phyloP scores from a whole-genome alignment of 2,113 vertebrate species.

The Odocoileus virginianus region DNA sequence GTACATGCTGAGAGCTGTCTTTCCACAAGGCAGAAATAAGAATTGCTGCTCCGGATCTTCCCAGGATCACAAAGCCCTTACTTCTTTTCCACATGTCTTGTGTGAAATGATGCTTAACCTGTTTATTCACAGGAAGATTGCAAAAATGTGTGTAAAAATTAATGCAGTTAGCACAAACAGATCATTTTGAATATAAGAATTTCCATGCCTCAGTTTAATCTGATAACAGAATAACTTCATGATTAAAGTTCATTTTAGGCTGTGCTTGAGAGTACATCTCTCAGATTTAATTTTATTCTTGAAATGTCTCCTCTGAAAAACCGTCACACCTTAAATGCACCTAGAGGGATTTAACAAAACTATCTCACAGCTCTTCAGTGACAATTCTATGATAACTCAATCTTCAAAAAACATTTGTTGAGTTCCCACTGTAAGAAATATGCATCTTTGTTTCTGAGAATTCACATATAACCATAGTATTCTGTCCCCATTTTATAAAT shows the following conservation, averaged over 20 bases:
- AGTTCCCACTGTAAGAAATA: neutral
- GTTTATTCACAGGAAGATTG: neutral
- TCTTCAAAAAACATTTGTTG: neutral
- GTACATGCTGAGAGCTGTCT: neutral
- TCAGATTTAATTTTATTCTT: neutral
- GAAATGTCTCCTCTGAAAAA: neutral
- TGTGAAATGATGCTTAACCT: neutral
- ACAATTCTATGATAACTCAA: neutral
- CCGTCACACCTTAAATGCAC: neutral
- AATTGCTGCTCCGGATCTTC: neutral
- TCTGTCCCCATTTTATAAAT: neutral
- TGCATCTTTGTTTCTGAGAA: neutral
- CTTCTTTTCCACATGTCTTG: neutral
- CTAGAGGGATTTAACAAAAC: neutral
- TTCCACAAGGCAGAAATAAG: neutral
- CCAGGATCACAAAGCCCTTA: neutral
- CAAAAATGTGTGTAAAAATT: neutral
- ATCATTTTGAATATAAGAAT: neutral
- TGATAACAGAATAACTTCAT: neutral
- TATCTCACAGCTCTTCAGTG: neutral
- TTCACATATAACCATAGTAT: neutral
- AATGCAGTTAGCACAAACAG: constrained; percentile 40
- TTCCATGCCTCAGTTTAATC: neutral
- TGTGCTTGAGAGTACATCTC: neutral
- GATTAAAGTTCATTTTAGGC: constrained; percentile 3